Base-by-base conservation (phyloP, 2,113 vertebrate genomes). In the Dipodomys spectabilis region DNA sequence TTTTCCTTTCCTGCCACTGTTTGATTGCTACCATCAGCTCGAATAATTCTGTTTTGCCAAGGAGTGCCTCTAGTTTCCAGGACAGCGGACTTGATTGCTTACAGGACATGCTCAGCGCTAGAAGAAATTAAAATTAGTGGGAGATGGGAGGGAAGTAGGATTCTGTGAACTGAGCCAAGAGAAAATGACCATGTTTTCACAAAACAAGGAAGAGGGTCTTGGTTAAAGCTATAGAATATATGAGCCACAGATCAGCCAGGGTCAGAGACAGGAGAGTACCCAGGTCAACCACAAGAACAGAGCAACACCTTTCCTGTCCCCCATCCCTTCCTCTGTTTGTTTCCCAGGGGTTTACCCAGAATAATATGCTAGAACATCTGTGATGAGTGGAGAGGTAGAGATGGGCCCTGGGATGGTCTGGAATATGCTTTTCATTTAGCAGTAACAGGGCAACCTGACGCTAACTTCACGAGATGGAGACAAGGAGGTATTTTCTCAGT, bases 11-110 rank as follows among this genome's bases (percentile, higher is more conserved):
- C 86, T 82, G 92, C 80, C 73, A n/a, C 64, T 39, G 84, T 96
- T 92, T 67, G 6, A 90, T 92, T 96, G 92, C 93, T 95, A 45
- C 69, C 32, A 95, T 92, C 60, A 0, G 84, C 73, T 94, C 93
- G 91, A 94, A 93, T 96, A 88, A 96, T 88, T 89, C 57, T 91
- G 93, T 78, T 86, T 86, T 64, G 32, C 64, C 74, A 88, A 64
- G 2, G 23, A 82, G 86, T 27, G 90, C 73, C 82, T 93, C 90
- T 35, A 62, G 91, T 93, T 96, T 97, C 81, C 93, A 91, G 94
- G 91, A 78, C 67, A 65, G 88, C 7, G 0, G 79, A 79, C 73
- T 89, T 20, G 39, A 86, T 72, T 85, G 71, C 92, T 94, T 86
- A 68, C 28, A 23, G 93, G 92, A 92, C 30, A 44, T 2, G 7